Conservation (phyloP, 2,888 invertebrate species). For the Meteorus cinctellus region DNA sequence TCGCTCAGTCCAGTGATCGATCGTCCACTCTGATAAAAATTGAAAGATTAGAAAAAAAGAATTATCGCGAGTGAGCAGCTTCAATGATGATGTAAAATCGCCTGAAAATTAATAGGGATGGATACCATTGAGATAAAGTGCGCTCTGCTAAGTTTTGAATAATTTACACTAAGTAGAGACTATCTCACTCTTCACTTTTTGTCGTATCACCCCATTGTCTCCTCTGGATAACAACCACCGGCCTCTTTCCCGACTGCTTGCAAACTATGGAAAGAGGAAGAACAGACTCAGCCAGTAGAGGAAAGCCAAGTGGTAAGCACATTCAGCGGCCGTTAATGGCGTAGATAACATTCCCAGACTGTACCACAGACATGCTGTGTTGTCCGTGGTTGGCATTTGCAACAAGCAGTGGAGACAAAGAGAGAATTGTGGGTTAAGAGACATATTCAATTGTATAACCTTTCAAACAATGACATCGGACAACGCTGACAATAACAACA, state of each 20-base stretch:
- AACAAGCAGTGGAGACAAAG: constrained; percentile 1
- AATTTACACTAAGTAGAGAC: neutral
- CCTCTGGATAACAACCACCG: neutral
- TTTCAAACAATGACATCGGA: neutral
- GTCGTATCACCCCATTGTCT: neutral
- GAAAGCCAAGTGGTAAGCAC: constrained; percentile 8
- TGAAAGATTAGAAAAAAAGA: neutral
- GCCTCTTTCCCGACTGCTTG: neutral
- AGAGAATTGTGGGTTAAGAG: constrained; percentile 1
- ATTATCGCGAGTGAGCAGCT: neutral
- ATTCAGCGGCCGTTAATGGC: constrained; percentile 24
- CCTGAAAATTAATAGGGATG: neutral
- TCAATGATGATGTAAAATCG: constrained; percentile 9
- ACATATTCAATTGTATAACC: neutral
- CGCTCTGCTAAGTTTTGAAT: neutral
- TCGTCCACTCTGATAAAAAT: neutral
- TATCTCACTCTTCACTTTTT: neutral
- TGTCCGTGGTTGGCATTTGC: constrained; percentile 17
- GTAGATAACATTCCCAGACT: constrained; percentile 22
- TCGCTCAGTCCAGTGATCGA: neutral
- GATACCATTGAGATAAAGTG: constrained; percentile 3
- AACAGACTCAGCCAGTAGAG: constrained; percentile 9
- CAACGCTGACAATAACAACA: neutral
- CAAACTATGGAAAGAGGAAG: neutral
- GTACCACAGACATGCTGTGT: constrained; percentile 12